A percentile compares a stretch with the other conserved stretches of the same genome.
phyloP scores from a whole-genome alignment of 2,797 vertebrate genomes.

The Alectoris magna region DNA sequence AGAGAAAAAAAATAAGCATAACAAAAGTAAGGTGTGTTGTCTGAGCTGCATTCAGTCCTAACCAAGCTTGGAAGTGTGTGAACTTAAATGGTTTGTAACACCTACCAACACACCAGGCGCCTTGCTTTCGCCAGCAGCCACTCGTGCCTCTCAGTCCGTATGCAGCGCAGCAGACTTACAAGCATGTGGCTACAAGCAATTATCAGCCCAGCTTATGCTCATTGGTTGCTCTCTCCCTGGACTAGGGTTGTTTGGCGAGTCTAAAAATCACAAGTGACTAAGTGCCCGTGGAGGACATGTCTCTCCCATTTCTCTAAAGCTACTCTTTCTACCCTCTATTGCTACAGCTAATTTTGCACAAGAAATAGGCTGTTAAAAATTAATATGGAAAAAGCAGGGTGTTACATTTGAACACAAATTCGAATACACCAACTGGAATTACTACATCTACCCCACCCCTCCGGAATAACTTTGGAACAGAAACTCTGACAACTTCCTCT shows the following conservation, averaged over 20 bases:
- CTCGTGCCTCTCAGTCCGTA: rapidly evolving
- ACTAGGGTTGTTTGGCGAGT: not conserved
- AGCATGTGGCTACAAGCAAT: not conserved
- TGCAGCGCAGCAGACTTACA: no score
- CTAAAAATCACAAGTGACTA: not conserved
- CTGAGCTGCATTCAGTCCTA: not conserved
- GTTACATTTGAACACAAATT: not conserved
- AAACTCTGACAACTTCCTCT: not conserved
- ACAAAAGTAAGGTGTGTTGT: not conserved
- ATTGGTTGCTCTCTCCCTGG: not conserved
- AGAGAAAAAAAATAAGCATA: not conserved
- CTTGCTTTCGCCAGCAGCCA: not conserved
- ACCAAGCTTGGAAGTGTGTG: not conserved
- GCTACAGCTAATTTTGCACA: not conserved
- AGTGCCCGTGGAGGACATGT: not conserved
- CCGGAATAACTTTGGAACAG: not conserved
- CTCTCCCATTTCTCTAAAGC: not conserved
- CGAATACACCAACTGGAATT: not conserved
- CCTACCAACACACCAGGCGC: not conserved
- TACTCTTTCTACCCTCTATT: not conserved
- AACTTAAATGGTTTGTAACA: not conserved
- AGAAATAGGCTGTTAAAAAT: not conserved
- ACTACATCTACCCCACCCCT: not conserved
- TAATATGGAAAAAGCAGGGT: not conserved
- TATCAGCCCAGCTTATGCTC: not conserved